These are phyloP conservation scores for Dryobotodes eremita DNA, from an alignment of 2,888 invertebrate genomes.

Conservation along the genomic window DNA sequence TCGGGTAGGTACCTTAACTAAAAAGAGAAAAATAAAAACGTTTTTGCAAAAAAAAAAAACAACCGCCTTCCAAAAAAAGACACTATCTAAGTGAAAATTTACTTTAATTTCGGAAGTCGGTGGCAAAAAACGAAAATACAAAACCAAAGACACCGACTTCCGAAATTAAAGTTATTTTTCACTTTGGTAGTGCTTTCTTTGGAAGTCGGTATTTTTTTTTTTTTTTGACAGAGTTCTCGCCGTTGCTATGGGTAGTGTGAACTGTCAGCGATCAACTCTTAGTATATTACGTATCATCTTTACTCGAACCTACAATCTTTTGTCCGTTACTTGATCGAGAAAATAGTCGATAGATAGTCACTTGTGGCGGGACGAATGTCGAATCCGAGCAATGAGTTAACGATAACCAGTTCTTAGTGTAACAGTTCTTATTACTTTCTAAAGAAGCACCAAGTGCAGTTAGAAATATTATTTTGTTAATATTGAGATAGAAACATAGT, in stretches of 20 bases:
- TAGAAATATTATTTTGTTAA: constrained; percentile 14
- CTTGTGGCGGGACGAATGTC: background rate
- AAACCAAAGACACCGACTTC: too few relatives aligned
- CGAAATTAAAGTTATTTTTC: too few relatives aligned
- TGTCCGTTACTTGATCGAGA: background rate
- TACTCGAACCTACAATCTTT: background rate
- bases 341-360: background rate
- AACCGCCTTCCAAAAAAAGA: too few relatives aligned
- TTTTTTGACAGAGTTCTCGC: background rate
- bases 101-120: too few relatives aligned
- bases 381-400: constrained; percentile 6
- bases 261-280: background rate
- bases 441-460: constrained; percentile 22
- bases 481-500: background rate
- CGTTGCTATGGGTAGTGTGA: background rate
- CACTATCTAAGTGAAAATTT: too few relatives aligned
- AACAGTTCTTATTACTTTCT: constrained; percentile 41
- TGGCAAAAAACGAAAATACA: too few relatives aligned
- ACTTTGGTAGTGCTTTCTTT: too few relatives aligned
- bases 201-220: too few relatives aligned
- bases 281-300: background rate
- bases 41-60: too few relatives aligned
- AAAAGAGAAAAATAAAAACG: too few relatives aligned
- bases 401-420: constrained; percentile 43
- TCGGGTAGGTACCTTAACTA: too few relatives aligned